phyloP scores from a whole-genome alignment of 2,888 invertebrate species.

The Chironomus tentans region DNA sequence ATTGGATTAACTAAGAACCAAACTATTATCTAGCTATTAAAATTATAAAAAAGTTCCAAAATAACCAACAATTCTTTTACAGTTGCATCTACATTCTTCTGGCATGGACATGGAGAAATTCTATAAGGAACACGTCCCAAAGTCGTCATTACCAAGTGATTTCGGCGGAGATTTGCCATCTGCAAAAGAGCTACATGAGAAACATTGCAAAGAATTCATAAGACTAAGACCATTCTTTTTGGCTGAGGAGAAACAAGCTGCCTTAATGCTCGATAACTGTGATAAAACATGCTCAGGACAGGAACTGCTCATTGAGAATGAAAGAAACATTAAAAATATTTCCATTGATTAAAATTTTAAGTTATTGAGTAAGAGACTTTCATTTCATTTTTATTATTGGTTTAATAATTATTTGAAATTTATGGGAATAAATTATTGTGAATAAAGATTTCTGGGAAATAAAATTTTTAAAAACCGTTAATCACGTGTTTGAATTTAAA shows the following conservation, averaged over 20 bases:
- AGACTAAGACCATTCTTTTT: constrained; percentile 28
- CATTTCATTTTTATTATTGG: neutral
- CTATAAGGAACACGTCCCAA: constrained; percentile 49
- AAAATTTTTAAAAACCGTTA: no score
- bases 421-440: neutral
- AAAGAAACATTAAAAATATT: neutral
- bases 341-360: neutral
- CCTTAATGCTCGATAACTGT: neutral
- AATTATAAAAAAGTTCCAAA: no score
- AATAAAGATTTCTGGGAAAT: no score
- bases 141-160: constrained; percentile 50
- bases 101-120: constrained; percentile 49
- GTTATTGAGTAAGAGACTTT: neutral
- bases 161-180: constrained; percentile 49
- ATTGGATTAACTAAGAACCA: no score
- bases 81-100: constrained; percentile 54
- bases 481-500: neutral
- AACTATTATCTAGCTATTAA: no score
- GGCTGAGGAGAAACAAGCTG: constrained; percentile 28
- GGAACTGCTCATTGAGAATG: neutral
- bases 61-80: neutral
- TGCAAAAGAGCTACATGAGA: constrained; percentile 28
- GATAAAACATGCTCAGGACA: neutral
- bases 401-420: neutral
- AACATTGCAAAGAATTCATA: constrained; percentile 28